Conservation (phyloP, 2,888 invertebrate species). For the Griposia aprilina region DNA sequence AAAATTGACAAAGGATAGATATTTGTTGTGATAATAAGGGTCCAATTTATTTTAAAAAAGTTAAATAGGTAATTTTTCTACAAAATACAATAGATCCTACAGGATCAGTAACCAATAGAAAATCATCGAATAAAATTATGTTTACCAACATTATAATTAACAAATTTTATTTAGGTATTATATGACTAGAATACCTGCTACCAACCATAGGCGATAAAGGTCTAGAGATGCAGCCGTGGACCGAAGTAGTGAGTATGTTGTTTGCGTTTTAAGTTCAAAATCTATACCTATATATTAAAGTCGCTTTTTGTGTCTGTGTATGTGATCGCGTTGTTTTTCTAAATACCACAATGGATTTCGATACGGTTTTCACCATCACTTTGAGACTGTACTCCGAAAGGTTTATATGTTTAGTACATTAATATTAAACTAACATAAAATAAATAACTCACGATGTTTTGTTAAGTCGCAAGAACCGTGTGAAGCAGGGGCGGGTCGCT, state of each 20-base stretch:
- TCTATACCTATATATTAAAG: neutral
- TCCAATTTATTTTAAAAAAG: neutral
- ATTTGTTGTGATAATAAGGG: neutral
- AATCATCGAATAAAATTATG: neutral
- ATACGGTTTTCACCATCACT: neutral
- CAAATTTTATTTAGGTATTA: neutral
- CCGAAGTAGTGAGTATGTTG: neutral
- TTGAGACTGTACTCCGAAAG: neutral
- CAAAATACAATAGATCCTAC: neutral
- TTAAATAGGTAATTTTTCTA: neutral
- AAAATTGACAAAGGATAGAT: neutral
- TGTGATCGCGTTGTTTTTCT: neutral
- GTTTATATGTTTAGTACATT: neutral
- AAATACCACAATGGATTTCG: neutral
- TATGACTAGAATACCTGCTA: neutral
- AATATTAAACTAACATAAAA: neutral
- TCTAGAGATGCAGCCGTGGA: neutral
- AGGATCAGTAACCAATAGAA: neutral
- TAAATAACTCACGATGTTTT: neutral
- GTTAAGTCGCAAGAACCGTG: neutral
- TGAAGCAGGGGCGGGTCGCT: neutral
- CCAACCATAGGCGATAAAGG: neutral
- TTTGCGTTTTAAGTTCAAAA: neutral
- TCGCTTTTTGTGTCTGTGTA: neutral
- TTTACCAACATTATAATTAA: neutral